phyloP scores from a whole-genome alignment of 2,113 vertebrate species.

The Coreoperca whiteheadi region DNA sequence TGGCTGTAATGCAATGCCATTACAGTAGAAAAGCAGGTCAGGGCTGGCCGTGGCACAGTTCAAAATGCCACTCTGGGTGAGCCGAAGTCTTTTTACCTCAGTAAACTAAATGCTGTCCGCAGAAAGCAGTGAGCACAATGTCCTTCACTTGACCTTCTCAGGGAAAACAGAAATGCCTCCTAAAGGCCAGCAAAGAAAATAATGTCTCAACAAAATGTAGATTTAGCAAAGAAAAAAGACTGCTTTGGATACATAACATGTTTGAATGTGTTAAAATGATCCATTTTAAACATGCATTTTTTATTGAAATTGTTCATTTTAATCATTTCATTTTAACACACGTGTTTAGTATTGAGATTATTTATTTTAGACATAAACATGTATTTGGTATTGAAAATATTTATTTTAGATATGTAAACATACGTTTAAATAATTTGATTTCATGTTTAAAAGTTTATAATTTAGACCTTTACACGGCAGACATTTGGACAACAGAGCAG shows the following conservation, averaged over 20 bases:
- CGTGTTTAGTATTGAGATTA: not conserved
- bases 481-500: too few species aligned
- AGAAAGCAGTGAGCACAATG: constrained; percentile 33
- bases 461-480: too few species aligned
- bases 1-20: constrained; percentile 79
- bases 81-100: constrained; percentile 52
- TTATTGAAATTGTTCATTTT: not conserved
- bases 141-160: constrained; percentile 68
- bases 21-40: constrained; percentile 77
- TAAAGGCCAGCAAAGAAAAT: constrained; percentile 27
- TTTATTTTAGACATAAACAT: too few species aligned
- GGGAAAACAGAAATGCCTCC: constrained; percentile 28
- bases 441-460: too few species aligned
- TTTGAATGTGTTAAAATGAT: not conserved
- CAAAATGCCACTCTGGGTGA: constrained; percentile 64
- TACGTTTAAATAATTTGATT: too few species aligned
- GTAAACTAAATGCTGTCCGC: constrained; percentile 51
- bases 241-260: not conserved
- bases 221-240: not conserved
- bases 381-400: too few species aligned
- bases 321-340: not conserved
- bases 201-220: not conserved
- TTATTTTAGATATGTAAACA: too few species aligned
- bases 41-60: constrained; percentile 58
- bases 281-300: not conserved